Percentiles rank a stretch among this genome's conserved stretches.
These are phyloP conservation scores for Apamea monoglypha DNA, from an alignment of 2,888 invertebrate species.

Conservation along the genomic window DNA sequence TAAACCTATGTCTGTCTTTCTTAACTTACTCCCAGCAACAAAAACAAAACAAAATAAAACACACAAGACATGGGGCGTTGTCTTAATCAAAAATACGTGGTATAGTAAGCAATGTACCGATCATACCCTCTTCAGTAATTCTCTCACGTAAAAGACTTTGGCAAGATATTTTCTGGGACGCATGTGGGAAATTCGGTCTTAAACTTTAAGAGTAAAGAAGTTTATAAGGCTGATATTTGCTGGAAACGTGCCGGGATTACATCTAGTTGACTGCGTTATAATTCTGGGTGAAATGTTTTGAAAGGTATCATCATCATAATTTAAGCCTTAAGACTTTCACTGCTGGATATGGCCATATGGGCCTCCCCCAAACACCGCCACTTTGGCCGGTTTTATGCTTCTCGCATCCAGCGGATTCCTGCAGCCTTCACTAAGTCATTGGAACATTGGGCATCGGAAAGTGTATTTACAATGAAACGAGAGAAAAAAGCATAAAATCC, in stretches of 20 bases:
- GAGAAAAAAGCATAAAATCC: no score
- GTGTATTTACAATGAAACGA: not conserved
- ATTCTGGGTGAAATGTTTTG: constrained; percentile 10
- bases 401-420: not conserved
- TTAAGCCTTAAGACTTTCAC: not conserved
- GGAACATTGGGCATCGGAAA: no score
- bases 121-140: constrained; percentile 49
- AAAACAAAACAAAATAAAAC: constrained; percentile 47
- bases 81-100: constrained; percentile 58
- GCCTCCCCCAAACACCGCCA: not conserved
- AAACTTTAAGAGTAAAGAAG: constrained; percentile 36
- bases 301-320: not conserved
- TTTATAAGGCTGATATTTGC: constrained; percentile 41
- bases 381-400: not conserved
- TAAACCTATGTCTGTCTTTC: not conserved
- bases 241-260: constrained; percentile 31
- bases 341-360: not conserved
- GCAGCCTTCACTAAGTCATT: not conserved
- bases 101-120: constrained; percentile 46
- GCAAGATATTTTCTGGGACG: constrained; percentile 39
- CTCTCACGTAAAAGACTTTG: constrained; percentile 53
- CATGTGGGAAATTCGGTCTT: constrained; percentile 30
- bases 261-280: constrained; percentile 13
- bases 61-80: constrained; percentile 22
- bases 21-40: not conserved